Evolutionary conservation across 2,797 vertebrate species (phyloP).

Genomic region (Toxotes lorentzi): DNA sequence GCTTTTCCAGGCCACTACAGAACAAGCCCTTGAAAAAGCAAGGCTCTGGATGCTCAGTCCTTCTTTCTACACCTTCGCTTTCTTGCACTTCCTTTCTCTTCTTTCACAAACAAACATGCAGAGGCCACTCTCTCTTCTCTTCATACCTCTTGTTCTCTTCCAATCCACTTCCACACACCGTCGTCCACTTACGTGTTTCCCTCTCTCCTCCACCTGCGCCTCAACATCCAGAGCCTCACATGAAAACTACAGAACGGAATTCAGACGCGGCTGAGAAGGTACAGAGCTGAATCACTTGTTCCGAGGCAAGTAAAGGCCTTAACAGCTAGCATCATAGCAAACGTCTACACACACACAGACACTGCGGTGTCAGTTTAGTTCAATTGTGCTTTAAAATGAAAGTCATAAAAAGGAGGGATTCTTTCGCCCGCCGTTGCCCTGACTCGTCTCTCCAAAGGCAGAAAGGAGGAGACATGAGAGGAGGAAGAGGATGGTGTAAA

Average conservation of each 20-base stretch:
- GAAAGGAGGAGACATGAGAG: slow-evolving; percentile 32
- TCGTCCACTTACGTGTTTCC: slow-evolving; percentile 56
- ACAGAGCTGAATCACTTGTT: slow-evolving; percentile 17
- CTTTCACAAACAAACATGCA: slow-evolving; percentile 20
- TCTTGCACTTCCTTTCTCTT: slow-evolving; percentile 18
- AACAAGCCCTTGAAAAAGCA: slow-evolving; percentile 65
- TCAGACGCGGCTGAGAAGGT: slow-evolving; percentile 29
- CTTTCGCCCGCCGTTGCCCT: slow-evolving; percentile 25
- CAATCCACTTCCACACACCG: slow-evolving; percentile 64
- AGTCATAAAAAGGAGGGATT: slow-evolving; percentile 58
- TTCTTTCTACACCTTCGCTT: slow-evolving; percentile 2
- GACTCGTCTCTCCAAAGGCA: slow-evolving; percentile 39
- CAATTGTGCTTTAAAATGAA: slow-evolving; percentile 80
- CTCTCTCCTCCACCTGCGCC: not conserved
- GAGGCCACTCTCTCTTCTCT: not conserved
- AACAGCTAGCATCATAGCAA: slow-evolving; percentile 43
- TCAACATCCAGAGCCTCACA: slow-evolving; percentile 60
- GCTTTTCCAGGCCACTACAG: slow-evolving; percentile 35
- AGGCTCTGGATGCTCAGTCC: slow-evolving; percentile 55
- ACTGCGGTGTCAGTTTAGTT: slow-evolving; percentile 47
- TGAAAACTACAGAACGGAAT: slow-evolving; percentile 30
- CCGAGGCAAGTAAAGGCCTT: slow-evolving; percentile 70
- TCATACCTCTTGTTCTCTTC: slow-evolving; percentile 4
- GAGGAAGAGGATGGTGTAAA: not conserved
- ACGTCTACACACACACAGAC: slow-evolving; percentile 52